These are phyloP conservation scores for Adelosebastes latens DNA, from an alignment of 2,797 vertebrate species.

Conservation along the genomic window DNA sequence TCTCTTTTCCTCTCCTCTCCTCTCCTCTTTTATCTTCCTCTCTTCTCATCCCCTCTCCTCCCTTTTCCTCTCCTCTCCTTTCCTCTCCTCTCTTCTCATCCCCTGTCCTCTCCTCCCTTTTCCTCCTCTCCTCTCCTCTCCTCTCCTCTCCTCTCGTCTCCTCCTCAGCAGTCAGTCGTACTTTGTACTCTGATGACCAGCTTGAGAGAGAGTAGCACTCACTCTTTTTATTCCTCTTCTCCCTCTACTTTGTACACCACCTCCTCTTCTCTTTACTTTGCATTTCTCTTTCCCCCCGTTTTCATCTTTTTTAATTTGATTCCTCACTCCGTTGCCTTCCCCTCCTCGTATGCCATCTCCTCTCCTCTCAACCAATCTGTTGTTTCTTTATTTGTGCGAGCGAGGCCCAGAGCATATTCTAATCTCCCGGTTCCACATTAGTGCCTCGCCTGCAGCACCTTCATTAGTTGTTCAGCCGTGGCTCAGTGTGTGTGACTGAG, in stretches of 20 bases:
- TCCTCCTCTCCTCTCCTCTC: neutral
- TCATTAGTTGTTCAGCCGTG: slow-evolving; percentile 81
- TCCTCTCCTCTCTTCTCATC: slow-evolving; percentile 4
- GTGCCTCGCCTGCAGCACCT: slow-evolving; percentile 79
- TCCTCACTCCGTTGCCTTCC: slow-evolving; percentile 45
- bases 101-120: neutral
- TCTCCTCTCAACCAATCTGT: slow-evolving; percentile 65
- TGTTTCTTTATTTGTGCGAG: slow-evolving; percentile 78
- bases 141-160: neutral
- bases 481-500: slow-evolving; percentile 49
- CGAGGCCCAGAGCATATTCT: slow-evolving; percentile 81
- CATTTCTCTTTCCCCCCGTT: slow-evolving; percentile 9
- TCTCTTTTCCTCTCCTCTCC: slow-evolving; percentile 2
- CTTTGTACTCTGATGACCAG: slow-evolving; percentile 58
- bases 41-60: neutral
- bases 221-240: slow-evolving; percentile 48
- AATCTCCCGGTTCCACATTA: slow-evolving; percentile 85
- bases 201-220: slow-evolving; percentile 40
- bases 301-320: slow-evolving; percentile 63
- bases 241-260: slow-evolving; percentile 36
- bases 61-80: neutral
- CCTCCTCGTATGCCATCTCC: slow-evolving; percentile 48
- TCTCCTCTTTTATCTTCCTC: slow-evolving; percentile 6
- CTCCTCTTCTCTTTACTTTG: slow-evolving; percentile 21
- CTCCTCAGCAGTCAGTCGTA: slow-evolving; percentile 26